Evolutionary conservation across 2,797 vertebrate species (phyloP).

Genomic region (Fundulus diaphanus): DNA sequence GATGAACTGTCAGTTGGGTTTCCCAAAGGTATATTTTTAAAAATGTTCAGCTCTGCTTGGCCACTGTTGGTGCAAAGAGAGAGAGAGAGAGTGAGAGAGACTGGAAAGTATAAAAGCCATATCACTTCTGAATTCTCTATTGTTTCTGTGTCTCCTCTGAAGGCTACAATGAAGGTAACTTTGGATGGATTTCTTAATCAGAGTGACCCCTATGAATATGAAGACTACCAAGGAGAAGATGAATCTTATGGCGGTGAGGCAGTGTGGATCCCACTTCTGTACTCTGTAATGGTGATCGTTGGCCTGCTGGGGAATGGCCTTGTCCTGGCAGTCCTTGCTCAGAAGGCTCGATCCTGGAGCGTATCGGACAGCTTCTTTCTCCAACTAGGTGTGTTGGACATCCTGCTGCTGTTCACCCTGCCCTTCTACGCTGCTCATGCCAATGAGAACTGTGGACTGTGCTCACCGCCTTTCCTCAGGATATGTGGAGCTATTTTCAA

Average conservation of each 20-base stretch:
- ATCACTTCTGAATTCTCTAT: slow-evolving; percentile 11
- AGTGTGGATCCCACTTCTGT: slow-evolving; percentile 71
- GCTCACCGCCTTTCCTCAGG: slow-evolving; percentile 76
- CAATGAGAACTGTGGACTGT: slow-evolving; percentile 51
- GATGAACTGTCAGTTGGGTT: background rate
- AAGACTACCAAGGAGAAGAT: slow-evolving; percentile 15
- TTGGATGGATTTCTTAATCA: slow-evolving; percentile 64
- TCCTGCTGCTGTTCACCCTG: slow-evolving; percentile 82
- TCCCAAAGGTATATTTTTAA: slow-evolving; percentile 7
- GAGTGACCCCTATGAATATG: slow-evolving; percentile 50
- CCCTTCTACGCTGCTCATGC: slow-evolving; percentile 82
- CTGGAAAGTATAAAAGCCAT: background rate
- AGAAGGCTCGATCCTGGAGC: slow-evolving; percentile 65
- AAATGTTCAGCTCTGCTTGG: background rate
- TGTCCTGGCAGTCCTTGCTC: slow-evolving; percentile 71
- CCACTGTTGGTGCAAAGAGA: background rate
- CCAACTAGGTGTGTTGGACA: slow-evolving; percentile 77
- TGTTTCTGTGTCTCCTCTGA: slow-evolving; percentile 21
- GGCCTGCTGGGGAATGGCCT: slow-evolving; percentile 82
- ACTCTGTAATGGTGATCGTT: slow-evolving; percentile 68
- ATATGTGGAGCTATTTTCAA: slow-evolving; percentile 81
- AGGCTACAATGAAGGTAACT: slow-evolving; percentile 19
- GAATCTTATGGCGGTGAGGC: background rate
- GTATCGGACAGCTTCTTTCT: slow-evolving; percentile 84
- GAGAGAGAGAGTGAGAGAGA: background rate